These are phyloP conservation scores for Scalopus aquaticus DNA, from an alignment of 2,113 vertebrate genomes.

Conservation along the genomic window DNA sequence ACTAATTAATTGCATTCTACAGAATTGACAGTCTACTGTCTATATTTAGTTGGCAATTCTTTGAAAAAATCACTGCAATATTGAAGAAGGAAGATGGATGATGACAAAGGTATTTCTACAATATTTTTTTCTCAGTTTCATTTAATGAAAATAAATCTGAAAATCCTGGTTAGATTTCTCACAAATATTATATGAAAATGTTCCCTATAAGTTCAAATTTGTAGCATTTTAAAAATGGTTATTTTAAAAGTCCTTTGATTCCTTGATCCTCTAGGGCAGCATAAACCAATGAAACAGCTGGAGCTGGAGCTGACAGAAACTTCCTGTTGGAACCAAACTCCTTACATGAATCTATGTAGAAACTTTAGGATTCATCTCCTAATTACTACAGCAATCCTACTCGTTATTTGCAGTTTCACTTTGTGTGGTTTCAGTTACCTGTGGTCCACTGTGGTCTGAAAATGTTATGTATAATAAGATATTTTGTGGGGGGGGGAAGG, in stretches of 20 bases:
- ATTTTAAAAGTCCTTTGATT: not conserved
- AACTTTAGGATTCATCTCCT: not conserved
- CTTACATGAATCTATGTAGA: not conserved
- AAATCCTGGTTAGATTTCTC: conserved; percentile 22
- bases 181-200: not conserved
- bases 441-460: too few relatives aligned
- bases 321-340: not conserved
- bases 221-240: not conserved
- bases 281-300: not conserved
- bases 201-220: not conserved
- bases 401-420: too few relatives aligned
- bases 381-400: not conserved
- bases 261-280: not conserved
- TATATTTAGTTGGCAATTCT: conserved; percentile 20
- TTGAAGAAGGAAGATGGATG: not conserved
- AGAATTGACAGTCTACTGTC: not conserved
- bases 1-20: conserved; percentile 1
- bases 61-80: conserved; percentile 40
- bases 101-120: not conserved
- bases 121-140: not conserved
- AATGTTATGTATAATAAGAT: too few relatives aligned
- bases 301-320: not conserved
- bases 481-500: too few relatives aligned
- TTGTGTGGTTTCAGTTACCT: too few relatives aligned
- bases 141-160: conserved; percentile 23